These are phyloP conservation scores for Hippocampus kuda DNA, from an alignment of 2,797 vertebrate genomes.

Conservation along the genomic window DNA sequence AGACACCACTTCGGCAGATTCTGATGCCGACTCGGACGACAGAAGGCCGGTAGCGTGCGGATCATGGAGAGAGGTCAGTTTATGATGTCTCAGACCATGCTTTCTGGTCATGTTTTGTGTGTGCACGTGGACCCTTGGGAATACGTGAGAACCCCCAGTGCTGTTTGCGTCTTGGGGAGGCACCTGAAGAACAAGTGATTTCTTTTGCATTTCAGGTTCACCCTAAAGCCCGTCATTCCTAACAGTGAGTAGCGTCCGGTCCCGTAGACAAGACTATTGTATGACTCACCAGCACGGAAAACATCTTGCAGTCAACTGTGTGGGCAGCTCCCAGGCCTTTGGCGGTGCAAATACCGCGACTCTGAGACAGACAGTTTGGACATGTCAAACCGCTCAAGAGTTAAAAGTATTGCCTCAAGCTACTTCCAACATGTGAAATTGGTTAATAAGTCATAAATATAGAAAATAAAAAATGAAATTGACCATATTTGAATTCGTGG, in stretches of 20 bases:
- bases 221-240: neutral
- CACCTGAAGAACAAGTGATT: constrained; percentile 27
- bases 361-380: constrained; percentile 31
- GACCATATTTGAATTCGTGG: too few relatives aligned
- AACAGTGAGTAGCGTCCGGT: neutral
- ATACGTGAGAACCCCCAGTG: constrained; percentile 10
- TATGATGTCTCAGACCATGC: constrained; percentile 56
- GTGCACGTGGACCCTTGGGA: constrained; percentile 24
- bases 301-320: constrained; percentile 56
- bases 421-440: too few relatives aligned
- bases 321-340: constrained; percentile 19
- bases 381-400: too few relatives aligned
- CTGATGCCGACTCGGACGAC: constrained; percentile 41
- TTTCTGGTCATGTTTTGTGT: constrained; percentile 15
- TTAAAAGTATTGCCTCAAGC: too few relatives aligned
- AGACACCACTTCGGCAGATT: constrained; percentile 40
- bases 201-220: neutral
- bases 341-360: constrained; percentile 59
- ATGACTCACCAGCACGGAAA: constrained; percentile 46
- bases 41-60: constrained; percentile 42
- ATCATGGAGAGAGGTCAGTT: constrained; percentile 52
- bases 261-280: neutral
- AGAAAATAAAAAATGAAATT: too few relatives aligned
- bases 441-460: too few relatives aligned
- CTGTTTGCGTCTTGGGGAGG: constrained; percentile 36